Evolutionary conservation across 2,113 vertebrate genomes (phyloP).

Genomic region (Peromyscus californicus): DNA sequence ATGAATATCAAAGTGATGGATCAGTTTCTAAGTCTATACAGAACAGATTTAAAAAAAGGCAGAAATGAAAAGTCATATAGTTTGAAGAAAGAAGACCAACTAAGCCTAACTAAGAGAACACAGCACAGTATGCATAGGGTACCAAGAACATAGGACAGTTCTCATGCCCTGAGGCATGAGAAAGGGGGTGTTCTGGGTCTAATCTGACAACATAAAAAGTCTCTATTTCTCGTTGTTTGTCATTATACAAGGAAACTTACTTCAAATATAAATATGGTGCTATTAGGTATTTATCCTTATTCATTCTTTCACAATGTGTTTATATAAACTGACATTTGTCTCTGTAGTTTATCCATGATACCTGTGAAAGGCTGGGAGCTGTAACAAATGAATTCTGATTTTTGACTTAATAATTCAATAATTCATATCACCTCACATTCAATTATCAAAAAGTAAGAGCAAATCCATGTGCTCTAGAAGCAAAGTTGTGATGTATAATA

Average conservation of each 20-base stretch:
- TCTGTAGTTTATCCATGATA: background rate
- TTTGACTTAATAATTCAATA: slow-evolving; percentile 47
- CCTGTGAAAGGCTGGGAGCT: background rate
- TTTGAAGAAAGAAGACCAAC: background rate
- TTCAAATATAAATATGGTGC: background rate
- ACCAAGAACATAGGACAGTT: background rate
- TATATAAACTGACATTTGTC: background rate
- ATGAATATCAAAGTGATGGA: background rate
- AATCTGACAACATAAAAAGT: background rate
- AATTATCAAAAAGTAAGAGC: background rate
- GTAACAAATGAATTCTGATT: background rate
- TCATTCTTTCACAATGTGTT: background rate
- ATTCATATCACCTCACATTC: slow-evolving; percentile 1
- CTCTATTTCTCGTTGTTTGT: background rate
- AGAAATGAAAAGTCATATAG: background rate
- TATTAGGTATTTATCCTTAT: background rate
- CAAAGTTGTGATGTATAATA: background rate
- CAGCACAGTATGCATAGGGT: background rate
- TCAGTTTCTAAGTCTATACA: background rate
- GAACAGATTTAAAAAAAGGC: background rate
- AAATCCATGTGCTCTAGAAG: background rate
- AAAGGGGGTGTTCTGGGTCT: background rate
- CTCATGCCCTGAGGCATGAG: background rate
- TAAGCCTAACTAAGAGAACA: background rate
- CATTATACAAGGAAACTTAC: background rate